These are phyloP conservation scores for Mylabris phalerata DNA, from an alignment of 1,140 invertebrate genomes.

Conservation along the genomic window DNA sequence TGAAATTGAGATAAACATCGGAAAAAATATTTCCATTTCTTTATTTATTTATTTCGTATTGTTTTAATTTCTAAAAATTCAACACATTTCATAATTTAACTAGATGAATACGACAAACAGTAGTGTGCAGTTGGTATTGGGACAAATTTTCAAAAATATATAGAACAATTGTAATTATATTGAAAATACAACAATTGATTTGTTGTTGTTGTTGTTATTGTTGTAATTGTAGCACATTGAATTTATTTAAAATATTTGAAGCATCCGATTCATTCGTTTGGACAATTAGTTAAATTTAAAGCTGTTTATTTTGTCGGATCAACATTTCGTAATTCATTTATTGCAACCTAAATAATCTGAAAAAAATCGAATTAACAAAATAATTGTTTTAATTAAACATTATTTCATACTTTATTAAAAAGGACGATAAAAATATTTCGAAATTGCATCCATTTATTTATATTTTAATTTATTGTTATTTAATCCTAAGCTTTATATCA, in stretches of 20 bases:
- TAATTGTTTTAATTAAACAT: background rate
- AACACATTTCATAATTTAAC: too few species aligned
- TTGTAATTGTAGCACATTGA: background rate
- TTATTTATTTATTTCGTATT: too few species aligned
- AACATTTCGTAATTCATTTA: constrained; percentile 9
- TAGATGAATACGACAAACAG: too few species aligned
- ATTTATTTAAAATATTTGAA: background rate
- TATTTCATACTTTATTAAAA: constrained; percentile 1
- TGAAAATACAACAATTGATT: too few species aligned
- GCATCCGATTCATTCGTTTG: constrained; percentile 9
- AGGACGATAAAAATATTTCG: constrained; percentile 5
- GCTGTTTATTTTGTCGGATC: background rate
- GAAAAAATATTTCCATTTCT: too few species aligned
- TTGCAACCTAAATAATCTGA: constrained; percentile 6
- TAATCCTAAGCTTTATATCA: constrained; percentile 21
- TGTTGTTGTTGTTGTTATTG: background rate
- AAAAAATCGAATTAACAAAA: too few species aligned
- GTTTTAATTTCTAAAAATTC: too few species aligned
- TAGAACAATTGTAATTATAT: too few species aligned
- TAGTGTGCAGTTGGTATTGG: too few species aligned
- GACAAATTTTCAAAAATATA: too few species aligned
- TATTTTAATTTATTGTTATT: background rate
- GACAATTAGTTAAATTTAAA: constrained; percentile 4
- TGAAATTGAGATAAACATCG: too few species aligned
- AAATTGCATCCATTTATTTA: constrained; percentile 8